Conservation (phyloP, 2,797 vertebrate genomes). For the Protosalanx chinensis region DNA sequence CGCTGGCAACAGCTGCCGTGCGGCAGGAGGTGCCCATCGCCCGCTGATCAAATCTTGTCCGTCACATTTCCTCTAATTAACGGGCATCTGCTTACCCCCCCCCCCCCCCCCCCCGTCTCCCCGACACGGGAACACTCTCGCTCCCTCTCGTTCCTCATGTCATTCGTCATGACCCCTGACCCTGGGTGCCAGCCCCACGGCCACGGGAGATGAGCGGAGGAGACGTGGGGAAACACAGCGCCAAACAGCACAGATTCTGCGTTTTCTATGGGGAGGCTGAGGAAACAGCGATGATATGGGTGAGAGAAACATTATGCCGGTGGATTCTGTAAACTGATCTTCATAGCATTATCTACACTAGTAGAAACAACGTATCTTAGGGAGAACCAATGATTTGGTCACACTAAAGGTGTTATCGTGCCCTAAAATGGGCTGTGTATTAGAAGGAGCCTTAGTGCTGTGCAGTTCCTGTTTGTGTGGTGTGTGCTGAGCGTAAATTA, state of each 20-base stretch:
- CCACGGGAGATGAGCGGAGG: background rate
- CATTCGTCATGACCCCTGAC: slow-evolving; percentile 69
- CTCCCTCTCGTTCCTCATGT: slow-evolving; percentile 61
- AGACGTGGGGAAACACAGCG: background rate
- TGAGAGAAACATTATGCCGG: background rate
- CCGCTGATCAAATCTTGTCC: slow-evolving; percentile 97
- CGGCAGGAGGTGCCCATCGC: slow-evolving; percentile 86
- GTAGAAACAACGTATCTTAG: background rate
- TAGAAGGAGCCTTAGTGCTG: background rate
- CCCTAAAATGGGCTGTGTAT: background rate
- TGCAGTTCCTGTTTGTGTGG: slow-evolving; percentile 32
- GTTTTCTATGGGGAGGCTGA: background rate
- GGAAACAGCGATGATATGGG: background rate
- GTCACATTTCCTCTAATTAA: slow-evolving; percentile 99
- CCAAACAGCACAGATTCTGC: background rate
- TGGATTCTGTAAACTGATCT: background rate
- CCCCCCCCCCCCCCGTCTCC: slow-evolving; percentile 69
- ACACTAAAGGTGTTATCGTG: background rate
- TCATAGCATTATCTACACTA: background rate
- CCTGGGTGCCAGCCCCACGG: slow-evolving; percentile 28
- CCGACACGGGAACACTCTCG: slow-evolving; percentile 47
- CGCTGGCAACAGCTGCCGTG: slow-evolving; percentile 92
- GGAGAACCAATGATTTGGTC: background rate
- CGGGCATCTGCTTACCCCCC: slow-evolving; percentile 93
- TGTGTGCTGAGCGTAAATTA: slow-evolving; percentile 27